Evolutionary conservation across 2,888 invertebrate species (phyloP), one percentile per base, ranked within the genome.

Genomic region (Mythimna impura): DNA sequence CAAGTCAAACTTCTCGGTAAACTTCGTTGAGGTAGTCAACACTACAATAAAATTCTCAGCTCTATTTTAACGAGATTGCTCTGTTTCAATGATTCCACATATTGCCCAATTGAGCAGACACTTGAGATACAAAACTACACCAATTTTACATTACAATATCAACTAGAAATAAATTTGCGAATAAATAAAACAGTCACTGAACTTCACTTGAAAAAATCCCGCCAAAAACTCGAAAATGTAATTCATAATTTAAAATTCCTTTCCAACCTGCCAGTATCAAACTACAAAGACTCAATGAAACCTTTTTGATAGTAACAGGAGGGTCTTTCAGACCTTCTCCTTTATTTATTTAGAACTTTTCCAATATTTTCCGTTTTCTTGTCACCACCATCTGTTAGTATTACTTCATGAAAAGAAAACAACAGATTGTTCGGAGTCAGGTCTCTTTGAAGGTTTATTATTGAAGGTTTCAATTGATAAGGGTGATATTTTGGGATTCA

Each of bases 281-380:
- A 78, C 54, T 54, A 77, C 73, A 76, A 78, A 75, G 71, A 63
- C 63, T 54, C 69, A 81, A 85, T 84, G 78, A 79, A 81, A 81
- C 69, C 76, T 74, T 75, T 78, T 81, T 78, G 61, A 74, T 80
- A 70, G 66, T 71, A 81, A 84, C 76, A 78, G 80, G 76, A 82
- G 73, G 75, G 73, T 57, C 22, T 67, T 60, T 73, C 47, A 66
- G 50, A 54, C 22, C 64, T 61, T n/a, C 64, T 61, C 66, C 73
- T 80, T 88, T 89, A 89, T 88, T 89, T 89, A 89, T 88, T 88
- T 89, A 89, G 68, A 91, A 91, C 86, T 92, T 92, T 91, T 92
- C 89, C 91, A 92, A 93, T 93, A 91, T 90, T 89, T 88, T 80
- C 71, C 71, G 47, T 72, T 82, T 82, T 72, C 81, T 86, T 88